Conservation (phyloP, 2,113 vertebrate species). For the Heliornis fulica region DNA sequence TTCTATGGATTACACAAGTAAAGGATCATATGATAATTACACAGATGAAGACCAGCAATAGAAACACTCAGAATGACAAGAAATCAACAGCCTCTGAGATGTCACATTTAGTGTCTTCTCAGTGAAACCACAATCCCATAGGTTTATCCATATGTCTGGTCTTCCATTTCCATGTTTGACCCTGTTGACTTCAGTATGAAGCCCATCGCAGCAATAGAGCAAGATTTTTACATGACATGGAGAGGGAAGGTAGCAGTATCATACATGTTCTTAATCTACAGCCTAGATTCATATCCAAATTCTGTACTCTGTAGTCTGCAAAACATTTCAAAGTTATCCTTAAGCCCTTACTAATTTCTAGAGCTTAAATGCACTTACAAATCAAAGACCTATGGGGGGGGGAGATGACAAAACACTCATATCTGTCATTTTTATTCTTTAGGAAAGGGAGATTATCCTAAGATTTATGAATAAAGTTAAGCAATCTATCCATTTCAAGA, state of each 20-base stretch:
- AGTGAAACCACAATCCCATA: neutral
- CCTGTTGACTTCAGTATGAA: neutral
- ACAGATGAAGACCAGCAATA: neutral
- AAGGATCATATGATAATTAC: neutral
- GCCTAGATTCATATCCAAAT: neutral
- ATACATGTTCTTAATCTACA: neutral
- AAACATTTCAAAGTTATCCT: neutral
- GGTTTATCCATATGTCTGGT: neutral
- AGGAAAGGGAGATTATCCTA: neutral
- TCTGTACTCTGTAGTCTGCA: neutral
- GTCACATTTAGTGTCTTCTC: neutral
- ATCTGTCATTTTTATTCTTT: neutral
- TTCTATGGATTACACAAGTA: neutral
- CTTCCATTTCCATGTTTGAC: neutral
- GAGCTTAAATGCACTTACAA: neutral
- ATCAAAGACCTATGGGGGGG: neutral
- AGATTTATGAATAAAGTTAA: conserved; percentile 19
- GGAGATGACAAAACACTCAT: neutral
- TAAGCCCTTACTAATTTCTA: neutral
- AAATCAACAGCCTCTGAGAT: neutral
- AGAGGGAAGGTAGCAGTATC: neutral
- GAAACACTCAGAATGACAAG: neutral
- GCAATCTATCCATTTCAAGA: neutral
- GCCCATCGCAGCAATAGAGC: fast-evolving
- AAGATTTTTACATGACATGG: neutral